These are phyloP conservation scores for Amblyornis subalaris DNA, from an alignment of 2,113 vertebrate genomes.

Conservation along the genomic window DNA sequence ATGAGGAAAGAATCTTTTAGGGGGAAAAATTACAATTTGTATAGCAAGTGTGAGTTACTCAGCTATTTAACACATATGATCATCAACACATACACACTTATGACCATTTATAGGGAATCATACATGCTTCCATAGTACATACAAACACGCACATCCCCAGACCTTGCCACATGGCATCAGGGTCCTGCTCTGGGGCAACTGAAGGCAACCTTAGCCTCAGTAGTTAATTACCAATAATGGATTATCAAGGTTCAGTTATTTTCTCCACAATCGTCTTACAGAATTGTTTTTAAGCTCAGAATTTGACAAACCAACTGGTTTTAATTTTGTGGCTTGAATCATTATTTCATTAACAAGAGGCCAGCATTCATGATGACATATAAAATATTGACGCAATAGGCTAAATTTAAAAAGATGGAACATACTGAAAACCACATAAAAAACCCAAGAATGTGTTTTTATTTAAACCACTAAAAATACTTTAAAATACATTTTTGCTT, in stretches of 20 bases:
- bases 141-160: neutral
- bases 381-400: constrained; percentile 58
- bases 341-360: constrained; percentile 64
- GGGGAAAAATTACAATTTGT: neutral
- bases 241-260: neutral
- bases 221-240: neutral
- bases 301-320: constrained; percentile 45
- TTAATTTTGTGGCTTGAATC: constrained; percentile 66
- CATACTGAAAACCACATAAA: constrained; percentile 37
- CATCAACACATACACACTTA: neutral
- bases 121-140: neutral
- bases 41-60: neutral
- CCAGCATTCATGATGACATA: constrained; percentile 54
- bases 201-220: neutral
- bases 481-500: constrained; percentile 47
- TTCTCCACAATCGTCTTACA: neutral
- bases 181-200: neutral
- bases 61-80: neutral
- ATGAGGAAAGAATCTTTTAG: neutral
- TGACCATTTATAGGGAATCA: neutral
- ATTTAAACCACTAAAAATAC: constrained; percentile 54
- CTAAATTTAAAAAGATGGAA: constrained; percentile 63
- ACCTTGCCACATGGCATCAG: neutral
- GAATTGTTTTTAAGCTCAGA: constrained; percentile 5
- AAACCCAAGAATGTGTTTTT: constrained; percentile 22